These are phyloP conservation scores for Rhagonycha fulva DNA, from an alignment of 2,888 invertebrate species.

Conservation along the genomic window DNA sequence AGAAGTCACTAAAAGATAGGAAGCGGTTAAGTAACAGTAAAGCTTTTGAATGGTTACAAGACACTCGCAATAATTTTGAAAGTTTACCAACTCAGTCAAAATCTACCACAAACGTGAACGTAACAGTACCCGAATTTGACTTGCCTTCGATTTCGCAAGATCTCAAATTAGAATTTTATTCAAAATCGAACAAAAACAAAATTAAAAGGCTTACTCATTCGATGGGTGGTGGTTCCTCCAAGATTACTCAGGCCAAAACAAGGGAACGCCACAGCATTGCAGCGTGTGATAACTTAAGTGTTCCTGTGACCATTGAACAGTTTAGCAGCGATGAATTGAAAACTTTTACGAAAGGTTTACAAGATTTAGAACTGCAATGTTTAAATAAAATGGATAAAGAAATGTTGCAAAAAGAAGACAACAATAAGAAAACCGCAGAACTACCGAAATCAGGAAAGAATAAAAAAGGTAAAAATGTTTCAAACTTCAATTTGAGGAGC, in stretches of 20 bases:
- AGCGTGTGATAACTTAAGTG: conserved; percentile 16
- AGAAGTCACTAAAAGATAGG: not conserved
- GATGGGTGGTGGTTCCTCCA: conserved; percentile 31
- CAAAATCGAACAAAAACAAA: not conserved
- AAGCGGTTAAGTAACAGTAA: not conserved
- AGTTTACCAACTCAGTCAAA: conserved; percentile 39
- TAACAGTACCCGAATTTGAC: conserved; percentile 12
- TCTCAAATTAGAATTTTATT: not conserved
- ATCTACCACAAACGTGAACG: conserved; percentile 14
- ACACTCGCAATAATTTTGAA: conserved; percentile 41
- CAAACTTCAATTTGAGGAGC: not conserved
- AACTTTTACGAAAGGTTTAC: conserved; percentile 33
- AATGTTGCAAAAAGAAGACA: conserved; percentile 35
- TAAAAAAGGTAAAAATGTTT: not conserved
- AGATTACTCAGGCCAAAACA: conserved; percentile 11
- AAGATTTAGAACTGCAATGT: conserved; percentile 30
- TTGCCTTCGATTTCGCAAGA: conserved; percentile 34
- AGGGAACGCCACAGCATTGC: conserved; percentile 31
- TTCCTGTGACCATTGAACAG: conserved; percentile 38
- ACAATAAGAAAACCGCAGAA: not conserved
- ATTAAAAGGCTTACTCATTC: conserved; percentile 25
- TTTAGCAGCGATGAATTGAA: conserved; percentile 34
- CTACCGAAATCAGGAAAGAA: not conserved
- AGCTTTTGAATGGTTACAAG: conserved; percentile 39
- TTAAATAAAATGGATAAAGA: conserved; percentile 39